A percentile compares a stretch with the other conserved stretches of the same genome.
Evolutionary conservation across 2,888 invertebrate species (phyloP).

Genomic region (Hypolimnas misippus): DNA sequence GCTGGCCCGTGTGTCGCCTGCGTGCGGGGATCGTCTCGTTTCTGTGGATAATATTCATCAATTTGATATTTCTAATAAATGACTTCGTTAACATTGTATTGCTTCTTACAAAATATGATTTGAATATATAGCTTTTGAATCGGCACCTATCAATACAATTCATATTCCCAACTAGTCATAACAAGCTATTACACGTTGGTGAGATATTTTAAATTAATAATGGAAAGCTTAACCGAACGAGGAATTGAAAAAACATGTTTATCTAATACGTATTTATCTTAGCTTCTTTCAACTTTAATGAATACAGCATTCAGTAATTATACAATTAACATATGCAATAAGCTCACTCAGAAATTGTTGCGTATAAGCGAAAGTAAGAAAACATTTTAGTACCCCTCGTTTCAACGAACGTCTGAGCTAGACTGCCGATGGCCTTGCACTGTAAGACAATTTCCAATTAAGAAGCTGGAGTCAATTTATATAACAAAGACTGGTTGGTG

Average conservation of each 20-base stretch:
- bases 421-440: slow-evolving; percentile 32
- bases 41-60: slow-evolving; percentile 41
- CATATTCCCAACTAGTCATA: background rate
- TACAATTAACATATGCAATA: background rate
- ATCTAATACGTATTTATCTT: background rate
- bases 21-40: slow-evolving; percentile 38
- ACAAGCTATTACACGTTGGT: no score
- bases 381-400: slow-evolving; percentile 40
- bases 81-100: slow-evolving; percentile 15
- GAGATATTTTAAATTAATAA: slow-evolving; percentile 7
- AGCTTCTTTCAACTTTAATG: background rate
- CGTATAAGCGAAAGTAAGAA: slow-evolving; percentile 35
- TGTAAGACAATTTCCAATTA: slow-evolving; percentile 50
- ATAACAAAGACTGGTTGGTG: slow-evolving; percentile 69
- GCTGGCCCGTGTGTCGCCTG: slow-evolving; percentile 40
- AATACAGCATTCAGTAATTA: background rate
- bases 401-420: slow-evolving; percentile 16
- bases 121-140: slow-evolving; percentile 6
- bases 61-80: slow-evolving; percentile 39
- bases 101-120: background rate
- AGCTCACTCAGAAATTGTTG: slow-evolving; percentile 34
- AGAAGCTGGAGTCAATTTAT: slow-evolving; percentile 67
- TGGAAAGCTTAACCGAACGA: background rate
- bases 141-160: background rate
- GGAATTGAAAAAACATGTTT: background rate